Conservation (phyloP, 2,888 invertebrate species). For the Cordilura impudica region DNA sequence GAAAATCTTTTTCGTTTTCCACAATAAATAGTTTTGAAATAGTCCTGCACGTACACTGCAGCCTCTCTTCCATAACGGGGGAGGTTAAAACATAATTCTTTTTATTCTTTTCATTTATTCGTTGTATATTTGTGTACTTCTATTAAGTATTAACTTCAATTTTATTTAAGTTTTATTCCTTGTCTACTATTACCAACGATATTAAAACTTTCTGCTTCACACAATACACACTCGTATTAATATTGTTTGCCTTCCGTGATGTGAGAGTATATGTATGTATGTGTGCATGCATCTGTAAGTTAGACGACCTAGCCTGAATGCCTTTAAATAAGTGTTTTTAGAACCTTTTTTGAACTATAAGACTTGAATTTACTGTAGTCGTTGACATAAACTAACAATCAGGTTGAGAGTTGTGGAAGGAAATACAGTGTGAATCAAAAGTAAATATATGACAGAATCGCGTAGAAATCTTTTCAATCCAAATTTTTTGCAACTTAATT, state of each 20-base stretch:
- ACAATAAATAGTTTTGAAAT: too few relatives aligned
- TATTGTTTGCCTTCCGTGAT: slow-evolving; percentile 3
- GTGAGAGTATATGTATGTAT: background rate
- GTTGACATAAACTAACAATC: slow-evolving; percentile 53
- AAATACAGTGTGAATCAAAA: slow-evolving; percentile 34
- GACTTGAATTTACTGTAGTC: slow-evolving; percentile 51
- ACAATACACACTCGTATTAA: background rate
- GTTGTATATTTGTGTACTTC: background rate
- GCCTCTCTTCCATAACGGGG: too few relatives aligned
- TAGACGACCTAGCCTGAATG: slow-evolving; percentile 54
- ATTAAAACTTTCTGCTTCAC: slow-evolving; percentile 20
- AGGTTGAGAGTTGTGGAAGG: slow-evolving; percentile 28
- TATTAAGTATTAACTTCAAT: slow-evolving; percentile 4
- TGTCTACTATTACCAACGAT: background rate
- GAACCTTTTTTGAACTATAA: slow-evolving; percentile 48
- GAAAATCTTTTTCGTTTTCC: too few relatives aligned
- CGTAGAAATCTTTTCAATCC: background rate
- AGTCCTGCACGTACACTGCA: too few relatives aligned
- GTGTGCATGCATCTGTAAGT: slow-evolving; percentile 28
- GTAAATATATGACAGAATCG: background rate
- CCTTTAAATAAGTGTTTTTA: slow-evolving; percentile 53
- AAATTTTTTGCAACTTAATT: background rate
- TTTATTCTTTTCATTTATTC: background rate
- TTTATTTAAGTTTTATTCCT: slow-evolving; percentile 19
- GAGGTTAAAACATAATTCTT: background rate